Base-by-base conservation (phyloP, 2,888 invertebrate genomes). In the Meloe dianella region DNA sequence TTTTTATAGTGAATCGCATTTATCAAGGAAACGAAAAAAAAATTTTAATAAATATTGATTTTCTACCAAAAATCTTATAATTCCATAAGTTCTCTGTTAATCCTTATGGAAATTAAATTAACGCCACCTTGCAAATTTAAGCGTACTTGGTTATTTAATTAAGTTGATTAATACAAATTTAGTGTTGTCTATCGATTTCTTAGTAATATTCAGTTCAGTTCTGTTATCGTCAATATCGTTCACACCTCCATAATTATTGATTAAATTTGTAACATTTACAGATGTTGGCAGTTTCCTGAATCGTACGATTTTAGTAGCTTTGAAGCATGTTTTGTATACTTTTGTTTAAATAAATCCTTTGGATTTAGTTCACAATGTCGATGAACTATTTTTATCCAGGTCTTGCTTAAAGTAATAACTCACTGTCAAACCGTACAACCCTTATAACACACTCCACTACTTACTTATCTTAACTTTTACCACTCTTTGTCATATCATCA, bases 391-490 rank as follows among this genome's bases (percentile, higher is more conserved):
- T 41, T 20, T 47, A 47, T 20, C 47, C 3, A 4, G 20, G 20
- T 47, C 20, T 9, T 1, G 8, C 10, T 47, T 20, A 17, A 9
- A 9, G 20, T 20, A 47, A 47, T 47, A 22, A 20, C 20, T 47
- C 47, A 22, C 20, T 47, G 47, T 47, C 47, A 47, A 22, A 47
- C 20, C 20, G 3, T 5, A 47, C 41, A 4, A 41, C 47, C 47
- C 20, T 12, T 35, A 35, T 12, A 35, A 35, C 12, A 2, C 20
- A n/a, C 47, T 20, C 10, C 9, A n/a, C 1, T 17, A 47, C 47
- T 41, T 41, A 41, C 41, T 41, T 47, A 47, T 47, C 47, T 47
- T 20, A 8, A 47, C 47, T 47, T 47, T 47, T 20, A 22, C 47
- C 20, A 20, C 47, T 3, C 20, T 10, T 47, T 47, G 47, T 47